phyloP scores from a whole-genome alignment of 2,888 invertebrate species.

The Kuschelorhynchus macadamiae region DNA sequence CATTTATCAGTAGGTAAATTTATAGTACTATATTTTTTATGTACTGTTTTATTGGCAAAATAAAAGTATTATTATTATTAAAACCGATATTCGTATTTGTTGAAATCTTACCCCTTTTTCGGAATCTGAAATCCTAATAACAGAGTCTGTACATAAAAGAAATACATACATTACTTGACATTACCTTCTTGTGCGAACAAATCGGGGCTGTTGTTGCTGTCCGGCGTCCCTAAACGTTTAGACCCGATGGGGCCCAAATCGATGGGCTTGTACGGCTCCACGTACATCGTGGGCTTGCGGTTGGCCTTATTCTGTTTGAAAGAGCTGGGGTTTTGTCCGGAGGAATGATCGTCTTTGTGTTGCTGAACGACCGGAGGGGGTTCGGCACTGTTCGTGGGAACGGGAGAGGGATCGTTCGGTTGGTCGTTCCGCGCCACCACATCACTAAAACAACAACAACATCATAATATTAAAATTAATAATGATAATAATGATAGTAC shows the following conservation, averaged over 20 bases:
- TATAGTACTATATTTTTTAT: too few relatives aligned
- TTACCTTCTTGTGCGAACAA: constrained; percentile 28
- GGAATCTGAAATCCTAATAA: too few relatives aligned
- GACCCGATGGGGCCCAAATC: constrained; percentile 70
- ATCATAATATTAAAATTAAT: too few relatives aligned
- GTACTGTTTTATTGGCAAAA: too few relatives aligned
- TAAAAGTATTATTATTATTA: too few relatives aligned
- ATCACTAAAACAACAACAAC: constrained; percentile 67
- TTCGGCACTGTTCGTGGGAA: constrained; percentile 41
- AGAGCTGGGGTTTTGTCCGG: constrained; percentile 22
- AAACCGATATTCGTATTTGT: too few relatives aligned
- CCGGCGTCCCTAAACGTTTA: constrained; percentile 57
- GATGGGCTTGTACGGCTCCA: constrained; percentile 65
- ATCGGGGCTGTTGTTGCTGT: constrained; percentile 45
- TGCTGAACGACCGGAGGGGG: constrained; percentile 13
- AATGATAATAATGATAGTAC: too few relatives aligned
- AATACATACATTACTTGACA: too few relatives aligned
- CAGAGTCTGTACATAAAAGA: too few relatives aligned
- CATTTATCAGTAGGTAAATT: too few relatives aligned
- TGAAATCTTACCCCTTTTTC: too few relatives aligned
- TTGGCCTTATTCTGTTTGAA: constrained; percentile 43
- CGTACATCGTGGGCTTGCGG: constrained; percentile 65
- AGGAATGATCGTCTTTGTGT: constrained; percentile 13
- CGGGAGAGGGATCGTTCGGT: constrained; percentile 48
- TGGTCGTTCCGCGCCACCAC: constrained; percentile 72